phyloP scores from a whole-genome alignment of 1,140 invertebrate genomes.

The Cardiocondyla obscurior region DNA sequence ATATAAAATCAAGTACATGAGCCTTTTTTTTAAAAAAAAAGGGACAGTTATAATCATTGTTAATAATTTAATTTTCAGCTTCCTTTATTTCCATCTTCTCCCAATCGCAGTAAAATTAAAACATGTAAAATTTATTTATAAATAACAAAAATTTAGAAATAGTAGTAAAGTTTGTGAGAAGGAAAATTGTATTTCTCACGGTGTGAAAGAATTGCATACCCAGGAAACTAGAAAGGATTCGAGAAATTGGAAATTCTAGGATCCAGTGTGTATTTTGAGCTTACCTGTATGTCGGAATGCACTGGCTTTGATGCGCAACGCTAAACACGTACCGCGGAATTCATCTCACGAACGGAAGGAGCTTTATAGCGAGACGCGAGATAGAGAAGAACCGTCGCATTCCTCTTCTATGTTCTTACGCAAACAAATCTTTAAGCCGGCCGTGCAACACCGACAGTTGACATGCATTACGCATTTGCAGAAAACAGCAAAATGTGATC shows the following conservation, averaged over 20 bases:
- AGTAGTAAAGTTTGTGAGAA: neutral
- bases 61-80: neutral
- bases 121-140: neutral
- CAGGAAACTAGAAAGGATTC: neutral
- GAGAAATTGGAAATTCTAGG: slow-evolving; percentile 18
- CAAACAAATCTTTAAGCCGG: slow-evolving; percentile 52
- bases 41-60: neutral
- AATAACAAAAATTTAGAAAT: neutral
- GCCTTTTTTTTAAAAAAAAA: slow-evolving; percentile 13
- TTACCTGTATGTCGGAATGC: slow-evolving; percentile 30
- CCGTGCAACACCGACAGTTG: slow-evolving; percentile 10
- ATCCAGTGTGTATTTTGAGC: slow-evolving; percentile 17
- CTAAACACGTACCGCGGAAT: slow-evolving; percentile 49
- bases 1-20: slow-evolving; percentile 4
- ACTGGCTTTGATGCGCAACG: slow-evolving; percentile 43
- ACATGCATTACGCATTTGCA: slow-evolving; percentile 14
- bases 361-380: slow-evolving; percentile 22
- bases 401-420: slow-evolving; percentile 38
- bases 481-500: slow-evolving; percentile 18
- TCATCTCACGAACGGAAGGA: slow-evolving; percentile 39
- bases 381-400: slow-evolving; percentile 22
- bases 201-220: slow-evolving; percentile 7
- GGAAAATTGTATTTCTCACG: neutral
- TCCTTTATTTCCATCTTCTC: too few species aligned
- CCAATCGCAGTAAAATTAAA: too few species aligned